Conservation (phyloP, 2,797 vertebrate genomes). For the Semaprochilodus insignis region DNA sequence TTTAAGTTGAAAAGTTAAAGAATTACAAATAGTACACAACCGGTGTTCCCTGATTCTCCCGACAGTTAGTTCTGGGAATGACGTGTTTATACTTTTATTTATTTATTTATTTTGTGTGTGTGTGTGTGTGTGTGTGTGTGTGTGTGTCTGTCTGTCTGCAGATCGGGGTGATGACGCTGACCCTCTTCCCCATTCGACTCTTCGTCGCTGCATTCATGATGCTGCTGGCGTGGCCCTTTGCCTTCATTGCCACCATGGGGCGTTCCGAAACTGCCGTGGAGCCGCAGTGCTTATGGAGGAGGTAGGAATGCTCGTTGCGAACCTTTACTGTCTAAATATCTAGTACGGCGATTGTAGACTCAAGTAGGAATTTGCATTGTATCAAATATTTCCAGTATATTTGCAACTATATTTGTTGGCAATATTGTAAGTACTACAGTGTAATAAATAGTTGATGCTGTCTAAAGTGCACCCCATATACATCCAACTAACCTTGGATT, state of each 20-base stretch:
- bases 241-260: conserved; percentile 89
- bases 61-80: neutral
- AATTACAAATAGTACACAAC: neutral
- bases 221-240: conserved; percentile 97
- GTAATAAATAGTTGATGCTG: too few species aligned
- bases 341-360: neutral
- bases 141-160: too few species aligned
- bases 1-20: neutral
- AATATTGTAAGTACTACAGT: too few species aligned
- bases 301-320: conserved; percentile 74
- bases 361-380: neutral
- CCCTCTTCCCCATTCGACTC: conserved; percentile 93
- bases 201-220: conserved; percentile 95
- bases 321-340: neutral
- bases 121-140: too few species aligned
- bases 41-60: neutral
- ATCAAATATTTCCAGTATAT: neutral
- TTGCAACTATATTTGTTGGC: too few species aligned
- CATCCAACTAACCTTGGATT: too few species aligned
- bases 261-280: conserved; percentile 83
- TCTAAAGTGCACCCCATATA: too few species aligned
- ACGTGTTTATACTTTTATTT: conserved; percentile 12
- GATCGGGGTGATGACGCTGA: conserved; percentile 95
- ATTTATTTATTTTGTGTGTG: too few species aligned
- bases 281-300: conserved; percentile 91